Conservation (phyloP, 1,140 invertebrate genomes). For the Drosophila truncata region DNA sequence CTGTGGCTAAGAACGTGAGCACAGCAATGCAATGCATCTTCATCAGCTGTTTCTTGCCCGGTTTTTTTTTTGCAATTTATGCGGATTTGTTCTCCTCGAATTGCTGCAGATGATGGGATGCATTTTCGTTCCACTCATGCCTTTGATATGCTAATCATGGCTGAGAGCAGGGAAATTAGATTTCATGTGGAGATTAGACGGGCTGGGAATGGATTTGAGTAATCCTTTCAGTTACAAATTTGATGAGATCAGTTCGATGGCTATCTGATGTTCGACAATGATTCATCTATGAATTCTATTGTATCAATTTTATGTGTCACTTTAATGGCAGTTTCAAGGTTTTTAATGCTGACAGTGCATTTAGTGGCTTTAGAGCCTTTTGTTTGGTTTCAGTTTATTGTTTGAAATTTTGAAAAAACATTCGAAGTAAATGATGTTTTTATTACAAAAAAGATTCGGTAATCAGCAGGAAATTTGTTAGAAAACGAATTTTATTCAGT, state of each 20-base stretch:
- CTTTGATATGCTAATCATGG: conserved; percentile 34
- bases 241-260: conserved; percentile 14
- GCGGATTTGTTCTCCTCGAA: conserved; percentile 35
- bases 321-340: conserved; percentile 19
- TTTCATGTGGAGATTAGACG: conserved; percentile 8
- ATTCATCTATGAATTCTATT: conserved; percentile 17
- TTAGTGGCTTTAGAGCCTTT: not conserved
- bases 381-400: not conserved
- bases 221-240: conserved; percentile 18
- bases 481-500: not conserved
- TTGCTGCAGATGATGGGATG: conserved; percentile 9
- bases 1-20: conserved; percentile 28
- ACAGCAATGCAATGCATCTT: conserved; percentile 8
- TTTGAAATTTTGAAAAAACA: not conserved
- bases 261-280: not conserved
- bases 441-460: no score
- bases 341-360: not conserved
- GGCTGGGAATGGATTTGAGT: conserved; percentile 4
- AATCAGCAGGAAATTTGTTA: no score
- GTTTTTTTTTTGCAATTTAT: conserved; percentile 38
- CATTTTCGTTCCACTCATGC: conserved; percentile 11
- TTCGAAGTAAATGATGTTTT: no score
- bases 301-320: conserved; percentile 27
- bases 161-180: conserved; percentile 17
- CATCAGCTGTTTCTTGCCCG: conserved; percentile 25